A percentile compares a stretch with the other conserved stretches of the same genome.
phyloP scores from a whole-genome alignment of 37 sponge, comb jelly and placozoan species.

The Spongia lamella region DNA sequence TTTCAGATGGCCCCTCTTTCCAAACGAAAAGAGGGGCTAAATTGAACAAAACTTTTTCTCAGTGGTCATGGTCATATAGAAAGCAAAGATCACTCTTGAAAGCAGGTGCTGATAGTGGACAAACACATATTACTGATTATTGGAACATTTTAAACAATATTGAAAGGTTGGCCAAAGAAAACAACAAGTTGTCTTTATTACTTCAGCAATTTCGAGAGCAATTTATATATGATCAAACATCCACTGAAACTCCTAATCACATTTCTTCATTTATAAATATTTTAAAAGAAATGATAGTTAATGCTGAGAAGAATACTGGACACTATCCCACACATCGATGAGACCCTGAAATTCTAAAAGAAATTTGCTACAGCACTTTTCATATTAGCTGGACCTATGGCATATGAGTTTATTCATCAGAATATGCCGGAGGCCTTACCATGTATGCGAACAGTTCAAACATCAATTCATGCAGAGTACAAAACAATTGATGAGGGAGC shows the following conservation, averaged over 20 bases:
- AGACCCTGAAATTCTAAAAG: background rate
- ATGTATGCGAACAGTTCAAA: constrained; percentile 20
- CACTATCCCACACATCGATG: constrained; percentile 4
- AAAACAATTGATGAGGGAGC: constrained; percentile 17
- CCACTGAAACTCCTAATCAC: too few species aligned
- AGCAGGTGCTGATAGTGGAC: background rate
- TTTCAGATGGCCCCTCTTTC: constrained; percentile 17
- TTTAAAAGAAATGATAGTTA: constrained; percentile 21
- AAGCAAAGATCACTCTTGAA: background rate
- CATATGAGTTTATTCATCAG: constrained; percentile 19
- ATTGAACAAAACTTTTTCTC: background rate
- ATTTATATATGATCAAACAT: too few species aligned
- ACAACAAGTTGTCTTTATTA: constrained; percentile 1
- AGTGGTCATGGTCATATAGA: background rate
- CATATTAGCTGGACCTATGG: constrained; percentile 28
- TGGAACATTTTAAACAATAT: background rate
- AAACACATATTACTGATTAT: constrained; percentile 1
- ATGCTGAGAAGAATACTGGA: constrained; percentile 36
- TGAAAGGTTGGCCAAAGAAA: background rate
- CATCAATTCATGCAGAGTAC: background rate
- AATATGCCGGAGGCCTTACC: constrained; percentile 33
- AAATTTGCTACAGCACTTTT: constrained; percentile 40
- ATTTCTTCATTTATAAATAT: background rate
- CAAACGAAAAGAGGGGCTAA: background rate
- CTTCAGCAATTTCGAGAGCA: too few species aligned